Conservation (phyloP, 2,888 invertebrate species). For the Protodeltote pygarga region DNA sequence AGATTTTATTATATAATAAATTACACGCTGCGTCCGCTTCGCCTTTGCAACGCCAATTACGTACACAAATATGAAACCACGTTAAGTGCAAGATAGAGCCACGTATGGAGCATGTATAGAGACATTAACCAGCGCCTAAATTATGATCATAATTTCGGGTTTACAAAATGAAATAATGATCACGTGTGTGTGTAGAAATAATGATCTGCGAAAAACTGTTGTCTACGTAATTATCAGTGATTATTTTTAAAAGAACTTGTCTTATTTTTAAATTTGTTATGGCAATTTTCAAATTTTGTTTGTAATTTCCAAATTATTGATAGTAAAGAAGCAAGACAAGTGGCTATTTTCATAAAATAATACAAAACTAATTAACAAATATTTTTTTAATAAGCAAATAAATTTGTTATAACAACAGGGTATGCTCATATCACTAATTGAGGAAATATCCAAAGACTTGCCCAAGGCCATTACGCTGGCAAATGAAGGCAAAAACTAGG, state of each 20-base stretch:
- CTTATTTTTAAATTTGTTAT: too few species aligned
- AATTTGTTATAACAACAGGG: constrained; percentile 42
- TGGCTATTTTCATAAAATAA: background rate
- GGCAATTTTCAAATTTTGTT: too few species aligned
- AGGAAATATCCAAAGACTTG: constrained; percentile 73
- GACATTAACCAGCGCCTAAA: constrained; percentile 4
- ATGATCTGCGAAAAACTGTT: background rate
- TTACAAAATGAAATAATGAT: constrained; percentile 1
- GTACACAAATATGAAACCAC: constrained; percentile 1
- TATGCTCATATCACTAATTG: constrained; percentile 68
- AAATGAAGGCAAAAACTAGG: constrained; percentile 76
- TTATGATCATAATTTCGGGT: constrained; percentile 2
- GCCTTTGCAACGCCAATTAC: constrained; percentile 16
- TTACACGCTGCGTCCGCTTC: constrained; percentile 3
- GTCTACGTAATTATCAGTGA: background rate
- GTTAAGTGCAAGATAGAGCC: background rate
- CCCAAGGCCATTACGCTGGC: constrained; percentile 72
- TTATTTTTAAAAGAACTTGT: background rate
- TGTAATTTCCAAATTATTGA: too few species aligned
- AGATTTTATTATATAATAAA: constrained; percentile 9
- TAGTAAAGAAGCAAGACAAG: too few species aligned
- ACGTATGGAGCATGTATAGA: constrained; percentile 10
- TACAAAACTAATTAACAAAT: background rate
- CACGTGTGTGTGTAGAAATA: too few species aligned
- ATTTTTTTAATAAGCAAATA: constrained; percentile 24